A percentile compares a stretch with the other conserved stretches of the same genome.
Conservation (phyloP, 2,888 invertebrate species). For the Ypsolopha sequella region DNA sequence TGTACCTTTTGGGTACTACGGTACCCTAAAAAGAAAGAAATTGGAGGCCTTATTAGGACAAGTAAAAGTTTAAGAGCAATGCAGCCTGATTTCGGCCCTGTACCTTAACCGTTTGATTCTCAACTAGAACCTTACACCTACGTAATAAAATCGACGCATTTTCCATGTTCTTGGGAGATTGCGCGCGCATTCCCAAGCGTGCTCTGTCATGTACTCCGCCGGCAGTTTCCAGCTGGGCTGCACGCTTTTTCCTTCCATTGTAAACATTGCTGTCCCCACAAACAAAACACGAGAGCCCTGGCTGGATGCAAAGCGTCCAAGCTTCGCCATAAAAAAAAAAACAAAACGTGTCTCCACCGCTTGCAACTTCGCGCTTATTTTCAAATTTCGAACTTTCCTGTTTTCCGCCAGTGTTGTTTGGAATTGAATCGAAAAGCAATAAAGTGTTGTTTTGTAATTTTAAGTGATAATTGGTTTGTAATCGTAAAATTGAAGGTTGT, state of each 20-base stretch:
- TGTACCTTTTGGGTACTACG: too few relatives aligned
- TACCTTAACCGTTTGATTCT: neutral
- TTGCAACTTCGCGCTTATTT: constrained; percentile 36
- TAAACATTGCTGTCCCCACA: constrained; percentile 45
- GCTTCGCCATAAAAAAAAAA: constrained; percentile 20
- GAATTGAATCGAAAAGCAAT: constrained; percentile 49
- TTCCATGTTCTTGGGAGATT: constrained; percentile 11
- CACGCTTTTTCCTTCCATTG: constrained; percentile 41
- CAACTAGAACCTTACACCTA: constrained; percentile 45
- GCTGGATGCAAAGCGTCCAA: constrained; percentile 34
- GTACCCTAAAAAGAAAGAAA: too few relatives aligned
- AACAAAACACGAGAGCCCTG: constrained; percentile 59
- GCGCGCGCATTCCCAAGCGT: constrained; percentile 53
- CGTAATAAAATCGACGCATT: constrained; percentile 54
- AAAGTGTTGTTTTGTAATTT: constrained; percentile 44
- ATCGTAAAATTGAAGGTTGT: constrained; percentile 18
- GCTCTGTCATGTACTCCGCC: constrained; percentile 42
- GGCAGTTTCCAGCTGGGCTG: constrained; percentile 64
- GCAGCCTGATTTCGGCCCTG: constrained; percentile 10
- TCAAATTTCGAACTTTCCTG: constrained; percentile 15
- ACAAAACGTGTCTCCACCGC: constrained; percentile 12
- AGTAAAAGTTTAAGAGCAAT: too few relatives aligned
- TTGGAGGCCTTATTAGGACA: too few relatives aligned
- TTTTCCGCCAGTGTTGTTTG: constrained; percentile 24
- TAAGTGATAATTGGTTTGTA: constrained; percentile 20